Base-by-base conservation (phyloP, 1,140 invertebrate genomes). In the Protaetia brevitarsis region DNA sequence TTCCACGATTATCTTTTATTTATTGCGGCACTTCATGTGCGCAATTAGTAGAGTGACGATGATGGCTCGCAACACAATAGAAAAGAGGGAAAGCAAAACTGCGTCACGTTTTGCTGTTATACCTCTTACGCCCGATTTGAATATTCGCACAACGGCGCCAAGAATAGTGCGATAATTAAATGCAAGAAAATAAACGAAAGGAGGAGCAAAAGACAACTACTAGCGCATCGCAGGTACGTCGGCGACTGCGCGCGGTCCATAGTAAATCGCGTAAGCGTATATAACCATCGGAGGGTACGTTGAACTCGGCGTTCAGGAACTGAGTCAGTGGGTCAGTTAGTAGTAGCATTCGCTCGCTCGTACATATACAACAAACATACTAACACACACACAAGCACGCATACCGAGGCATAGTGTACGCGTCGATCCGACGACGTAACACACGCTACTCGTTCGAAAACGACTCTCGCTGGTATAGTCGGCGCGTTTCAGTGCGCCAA, bases 311-410 rank as follows among this genome's bases (percentile, higher is more conserved):
- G 30, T 36, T 31, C 29, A 37, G 34, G 34, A 62, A 37, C 57
- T 59, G 57, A 59, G 57, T 59, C 29, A 59, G 57, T 59, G 57
- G 57, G 57, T 59, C 57, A 59, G 57, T 27, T 19, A 51, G 41
- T 51, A 51, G 41, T 19, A 34, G 31, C 13, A 51, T 23, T 51
- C 41, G 41, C 41, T 51, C 19, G 41, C 19, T 51, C 41, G 41
- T 51, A 19, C 19, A 19, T 23, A 19, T 19, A 51, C 41, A 37
- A n/a, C n/a, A n/a, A n/a, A n/a, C n/a, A n/a, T n/a, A n/a, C n/a
- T n/a, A n/a, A n/a, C 34, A 37, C 16, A 37, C 19, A 51, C 19
- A 23, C 41, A 23, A 11, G 26, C 26, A 27, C 10, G 57, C 57
- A n/a, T 13, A 19, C 27, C n/a, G n/a, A 51, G 41, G 26, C 41